A percentile compares a stretch with the other conserved stretches of the same genome.
phyloP scores from a whole-genome alignment of 2,888 invertebrate species.

The Sinopyrophorus schimmeli region DNA sequence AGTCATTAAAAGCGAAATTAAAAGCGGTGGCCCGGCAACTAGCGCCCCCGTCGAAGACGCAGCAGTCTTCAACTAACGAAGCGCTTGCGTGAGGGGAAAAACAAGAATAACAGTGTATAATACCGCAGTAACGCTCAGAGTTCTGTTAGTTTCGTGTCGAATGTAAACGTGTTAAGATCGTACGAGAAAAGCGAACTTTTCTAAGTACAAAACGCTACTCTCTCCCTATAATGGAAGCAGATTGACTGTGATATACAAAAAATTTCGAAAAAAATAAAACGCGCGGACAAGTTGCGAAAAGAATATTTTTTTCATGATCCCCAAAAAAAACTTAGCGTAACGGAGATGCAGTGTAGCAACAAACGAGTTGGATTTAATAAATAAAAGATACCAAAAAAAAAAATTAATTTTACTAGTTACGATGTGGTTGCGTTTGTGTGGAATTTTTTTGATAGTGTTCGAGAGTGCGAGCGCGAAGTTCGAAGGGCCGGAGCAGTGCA shows the following conservation, averaged over 20 bases:
- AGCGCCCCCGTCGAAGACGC: slow-evolving; percentile 35
- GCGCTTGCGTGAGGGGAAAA: slow-evolving; percentile 40
- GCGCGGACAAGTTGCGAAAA: too few relatives aligned
- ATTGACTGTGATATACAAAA: slow-evolving; percentile 22
- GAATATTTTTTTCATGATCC: too few relatives aligned
- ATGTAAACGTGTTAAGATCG: slow-evolving; percentile 32
- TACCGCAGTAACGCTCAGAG: slow-evolving; percentile 48
- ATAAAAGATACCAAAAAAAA: slow-evolving; percentile 12
- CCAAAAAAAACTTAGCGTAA: too few relatives aligned
- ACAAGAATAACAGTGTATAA: slow-evolving; percentile 39
- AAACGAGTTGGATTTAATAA: too few relatives aligned
- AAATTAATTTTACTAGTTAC: too few relatives aligned
- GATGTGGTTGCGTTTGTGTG: slow-evolving; percentile 59
- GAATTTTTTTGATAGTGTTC: slow-evolving; percentile 47
- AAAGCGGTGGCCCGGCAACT: slow-evolving; percentile 37
- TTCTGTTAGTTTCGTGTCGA: slow-evolving; percentile 48
- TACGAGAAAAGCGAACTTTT: too few relatives aligned
- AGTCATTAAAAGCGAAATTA: too few relatives aligned
- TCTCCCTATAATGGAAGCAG: too few relatives aligned
- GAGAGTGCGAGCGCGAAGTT: slow-evolving; percentile 51
- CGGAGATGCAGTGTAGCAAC: too few relatives aligned
- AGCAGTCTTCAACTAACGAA: slow-evolving; percentile 32
- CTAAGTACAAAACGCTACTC: too few relatives aligned
- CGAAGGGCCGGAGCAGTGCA: slow-evolving; percentile 56
- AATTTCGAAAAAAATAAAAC: too few relatives aligned